Conservation (phyloP, 2,888 invertebrate species). For the Sinotaia quadrata region DNA sequence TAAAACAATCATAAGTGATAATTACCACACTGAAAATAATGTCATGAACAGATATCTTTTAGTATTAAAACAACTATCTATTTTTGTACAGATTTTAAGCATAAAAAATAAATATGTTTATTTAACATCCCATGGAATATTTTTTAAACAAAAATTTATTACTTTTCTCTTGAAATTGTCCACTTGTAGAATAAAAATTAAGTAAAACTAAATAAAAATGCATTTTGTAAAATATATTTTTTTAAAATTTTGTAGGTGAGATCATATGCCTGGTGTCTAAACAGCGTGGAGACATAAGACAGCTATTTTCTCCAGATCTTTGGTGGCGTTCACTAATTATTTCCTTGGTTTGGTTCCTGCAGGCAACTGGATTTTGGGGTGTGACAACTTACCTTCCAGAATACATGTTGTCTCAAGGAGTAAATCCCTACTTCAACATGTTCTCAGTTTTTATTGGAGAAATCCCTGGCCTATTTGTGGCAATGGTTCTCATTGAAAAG, state of each 20-base stretch:
- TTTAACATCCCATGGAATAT: too few species aligned
- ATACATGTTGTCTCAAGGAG: constrained; percentile 54
- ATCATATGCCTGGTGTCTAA: constrained; percentile 44
- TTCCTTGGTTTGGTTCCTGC: constrained; percentile 57
- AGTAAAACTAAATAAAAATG: too few species aligned
- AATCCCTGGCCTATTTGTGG: constrained; percentile 58
- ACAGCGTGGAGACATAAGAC: constrained; percentile 47
- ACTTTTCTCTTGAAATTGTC: too few species aligned
- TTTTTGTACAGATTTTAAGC: too few species aligned
- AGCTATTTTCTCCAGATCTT: constrained; percentile 48
- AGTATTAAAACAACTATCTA: too few species aligned
- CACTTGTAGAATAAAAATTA: too few species aligned
- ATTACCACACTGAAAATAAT: too few species aligned
- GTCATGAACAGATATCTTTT: too few species aligned
- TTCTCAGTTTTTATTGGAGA: constrained; percentile 62
- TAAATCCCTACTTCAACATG: constrained; percentile 59
- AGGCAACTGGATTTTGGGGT: constrained; percentile 64
- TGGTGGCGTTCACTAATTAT: constrained; percentile 46
- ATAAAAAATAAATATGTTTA: too few species aligned
- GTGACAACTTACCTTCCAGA: constrained; percentile 62
- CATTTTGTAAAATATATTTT: too few species aligned
- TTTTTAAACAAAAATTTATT: too few species aligned
- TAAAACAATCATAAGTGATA: too few species aligned
- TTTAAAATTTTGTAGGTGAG: constrained; percentile 43
- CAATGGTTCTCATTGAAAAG: constrained; percentile 59